phyloP scores from a whole-genome alignment of 1,140 invertebrate genomes.

The Asbolus verrucosus region DNA sequence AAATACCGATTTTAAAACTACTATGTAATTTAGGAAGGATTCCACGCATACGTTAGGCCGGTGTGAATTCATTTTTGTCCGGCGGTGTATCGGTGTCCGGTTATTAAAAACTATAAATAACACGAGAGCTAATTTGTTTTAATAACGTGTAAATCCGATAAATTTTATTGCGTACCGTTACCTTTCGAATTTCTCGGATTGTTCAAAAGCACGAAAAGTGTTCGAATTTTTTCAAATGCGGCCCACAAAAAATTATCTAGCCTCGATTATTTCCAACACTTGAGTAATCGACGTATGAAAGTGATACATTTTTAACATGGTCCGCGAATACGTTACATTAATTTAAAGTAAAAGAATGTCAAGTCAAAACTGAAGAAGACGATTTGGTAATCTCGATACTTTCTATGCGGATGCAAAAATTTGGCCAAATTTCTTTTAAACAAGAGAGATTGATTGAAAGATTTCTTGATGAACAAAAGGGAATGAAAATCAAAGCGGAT shows the following conservation, averaged over 20 bases:
- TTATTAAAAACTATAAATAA: conserved; percentile 40
- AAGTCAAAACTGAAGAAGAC: no score
- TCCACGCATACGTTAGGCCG: conserved; percentile 23
- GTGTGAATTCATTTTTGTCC: conserved; percentile 26
- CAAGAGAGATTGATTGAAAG: no score
- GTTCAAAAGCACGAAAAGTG: conserved; percentile 5
- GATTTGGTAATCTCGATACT: no score
- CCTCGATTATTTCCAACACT: conserved; percentile 2
- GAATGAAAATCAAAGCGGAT: no score
- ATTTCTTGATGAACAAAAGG: no score
- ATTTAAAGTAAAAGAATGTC: no score
- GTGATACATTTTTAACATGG: conserved; percentile 1
- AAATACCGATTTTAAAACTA: conserved; percentile 35
- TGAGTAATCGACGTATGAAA: background rate
- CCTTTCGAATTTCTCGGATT: conserved; percentile 17
- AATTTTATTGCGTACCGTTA: conserved; percentile 31
- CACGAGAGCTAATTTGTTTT: conserved; percentile 34
- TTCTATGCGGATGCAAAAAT: no score
- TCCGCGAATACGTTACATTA: background rate
- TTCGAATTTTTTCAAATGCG: conserved; percentile 21
- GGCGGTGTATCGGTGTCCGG: background rate
- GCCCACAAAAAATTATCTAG: background rate
- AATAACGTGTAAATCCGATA: conserved; percentile 38
- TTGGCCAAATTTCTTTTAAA: no score
- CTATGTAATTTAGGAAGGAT: conserved; percentile 32